Conservation (phyloP, 1,140 invertebrate species). For the Lordiphosa collinella region DNA sequence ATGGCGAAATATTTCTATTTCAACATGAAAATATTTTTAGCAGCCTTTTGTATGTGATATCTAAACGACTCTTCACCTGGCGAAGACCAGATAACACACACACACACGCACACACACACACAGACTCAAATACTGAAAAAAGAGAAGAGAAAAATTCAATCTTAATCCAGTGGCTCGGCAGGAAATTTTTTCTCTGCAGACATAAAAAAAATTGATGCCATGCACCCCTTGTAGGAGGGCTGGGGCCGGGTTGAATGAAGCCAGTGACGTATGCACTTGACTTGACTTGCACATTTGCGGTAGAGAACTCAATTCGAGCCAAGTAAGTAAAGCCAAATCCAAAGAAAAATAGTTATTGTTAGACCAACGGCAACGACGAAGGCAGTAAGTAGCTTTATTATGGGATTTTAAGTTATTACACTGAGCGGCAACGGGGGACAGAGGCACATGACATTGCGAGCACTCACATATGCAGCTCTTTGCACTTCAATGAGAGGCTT, state of each 20-base stretch:
- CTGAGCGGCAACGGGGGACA: slow-evolving; percentile 2
- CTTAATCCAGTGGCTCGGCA: slow-evolving; percentile 58
- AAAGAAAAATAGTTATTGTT: slow-evolving; percentile 19
- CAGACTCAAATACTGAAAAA: slow-evolving; percentile 13
- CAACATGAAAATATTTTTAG: slow-evolving; percentile 68
- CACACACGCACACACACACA: slow-evolving; percentile 19
- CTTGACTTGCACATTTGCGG: slow-evolving; percentile 15
- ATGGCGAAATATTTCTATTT: slow-evolving; percentile 70
- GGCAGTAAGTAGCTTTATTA: slow-evolving; percentile 71
- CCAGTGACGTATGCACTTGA: slow-evolving; percentile 14
- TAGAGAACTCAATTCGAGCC: slow-evolving; percentile 6
- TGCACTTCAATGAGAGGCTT: slow-evolving; percentile 37
- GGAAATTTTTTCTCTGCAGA: slow-evolving; percentile 37
- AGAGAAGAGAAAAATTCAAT: slow-evolving; percentile 55
- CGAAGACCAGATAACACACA: slow-evolving; percentile 50
- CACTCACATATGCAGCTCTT: slow-evolving; percentile 41
- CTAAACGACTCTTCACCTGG: slow-evolving; percentile 62
- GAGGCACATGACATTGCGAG: slow-evolving; percentile 13
- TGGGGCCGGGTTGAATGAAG: not conserved
- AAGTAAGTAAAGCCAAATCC: slow-evolving; percentile 2
- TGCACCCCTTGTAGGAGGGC: not conserved
- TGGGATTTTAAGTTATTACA: slow-evolving; percentile 72
- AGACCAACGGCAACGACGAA: slow-evolving; percentile 13
- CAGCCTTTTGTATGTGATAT: slow-evolving; percentile 49
- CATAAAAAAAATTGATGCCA: slow-evolving; percentile 1